These are phyloP conservation scores for Daboia siamensis DNA, from an alignment of 2,113 vertebrate species.

Conservation along the genomic window DNA sequence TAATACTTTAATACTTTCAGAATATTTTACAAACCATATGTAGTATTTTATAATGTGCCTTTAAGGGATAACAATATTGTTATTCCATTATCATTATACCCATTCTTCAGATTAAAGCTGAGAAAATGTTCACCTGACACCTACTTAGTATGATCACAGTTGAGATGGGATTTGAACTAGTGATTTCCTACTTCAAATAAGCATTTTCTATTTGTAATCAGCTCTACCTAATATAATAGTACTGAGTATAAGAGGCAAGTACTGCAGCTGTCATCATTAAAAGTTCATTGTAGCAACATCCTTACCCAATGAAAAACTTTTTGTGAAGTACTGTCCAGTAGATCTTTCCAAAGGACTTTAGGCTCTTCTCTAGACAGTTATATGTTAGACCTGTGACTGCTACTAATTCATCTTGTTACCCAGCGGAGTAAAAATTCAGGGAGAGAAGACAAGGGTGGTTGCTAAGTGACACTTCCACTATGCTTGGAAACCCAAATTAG, in stretches of 20 bases:
- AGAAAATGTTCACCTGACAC: background rate
- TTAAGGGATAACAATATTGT: background rate
- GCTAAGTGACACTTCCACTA: background rate
- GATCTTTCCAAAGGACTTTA: background rate
- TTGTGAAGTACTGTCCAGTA: background rate
- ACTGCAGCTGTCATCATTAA: background rate
- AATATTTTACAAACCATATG: background rate
- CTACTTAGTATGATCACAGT: no score
- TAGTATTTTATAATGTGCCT: background rate
- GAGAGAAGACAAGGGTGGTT: background rate
- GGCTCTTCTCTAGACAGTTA: conserved; percentile 6
- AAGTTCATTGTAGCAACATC: background rate
- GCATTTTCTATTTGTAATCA: background rate
- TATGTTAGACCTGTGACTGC: background rate
- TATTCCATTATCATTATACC: background rate
- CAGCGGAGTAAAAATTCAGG: background rate
- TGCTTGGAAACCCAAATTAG: background rate
- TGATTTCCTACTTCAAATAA: background rate
- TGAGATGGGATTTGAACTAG: background rate
- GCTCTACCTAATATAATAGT: background rate
- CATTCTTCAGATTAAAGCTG: background rate
- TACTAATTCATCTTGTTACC: background rate
- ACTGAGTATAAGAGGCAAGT: background rate
- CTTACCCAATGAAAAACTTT: background rate
- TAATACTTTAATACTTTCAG: background rate